These are phyloP conservation scores for Galago senegalensis DNA, from an alignment of 2,797 vertebrate species.

Conservation along the genomic window DNA sequence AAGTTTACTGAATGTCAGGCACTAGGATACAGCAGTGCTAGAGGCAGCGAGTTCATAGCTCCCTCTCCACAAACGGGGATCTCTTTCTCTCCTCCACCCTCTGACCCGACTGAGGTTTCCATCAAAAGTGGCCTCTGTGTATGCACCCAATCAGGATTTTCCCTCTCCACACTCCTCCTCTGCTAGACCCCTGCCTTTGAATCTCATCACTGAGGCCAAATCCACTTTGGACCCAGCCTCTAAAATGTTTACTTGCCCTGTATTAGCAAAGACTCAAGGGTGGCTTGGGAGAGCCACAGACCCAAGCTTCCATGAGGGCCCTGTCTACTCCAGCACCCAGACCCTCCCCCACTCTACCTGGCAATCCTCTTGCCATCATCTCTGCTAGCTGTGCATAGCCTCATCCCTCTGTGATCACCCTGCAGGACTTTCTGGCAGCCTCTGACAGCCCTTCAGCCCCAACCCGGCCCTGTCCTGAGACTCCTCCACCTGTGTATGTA, in stretches of 20 bases:
- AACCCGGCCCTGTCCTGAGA: not conserved
- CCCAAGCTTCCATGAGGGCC: not conserved
- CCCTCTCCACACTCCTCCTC: not conserved
- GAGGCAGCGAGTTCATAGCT: not conserved
- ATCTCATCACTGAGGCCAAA: not conserved
- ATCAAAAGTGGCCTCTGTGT: not conserved
- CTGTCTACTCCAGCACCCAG: not conserved
- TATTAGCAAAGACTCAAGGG: not conserved
- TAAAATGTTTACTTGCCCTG: not conserved
- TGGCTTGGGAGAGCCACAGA: not conserved
- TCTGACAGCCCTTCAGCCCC: not conserved
- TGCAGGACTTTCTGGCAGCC: not conserved
- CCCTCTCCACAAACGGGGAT: not conserved
- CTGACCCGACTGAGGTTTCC: not conserved
- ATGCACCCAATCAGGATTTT: not conserved
- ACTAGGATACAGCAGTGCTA: not conserved
- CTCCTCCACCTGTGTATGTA: not conserved
- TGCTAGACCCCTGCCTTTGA: not conserved
- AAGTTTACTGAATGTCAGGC: not conserved
- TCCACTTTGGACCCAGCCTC: not conserved
- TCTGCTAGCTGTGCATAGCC: not conserved
- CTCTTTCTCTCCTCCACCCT: not conserved
- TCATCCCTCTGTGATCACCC: not conserved
- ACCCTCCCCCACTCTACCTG: no score
- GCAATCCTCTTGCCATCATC: accelerated